Evolutionary conservation across 2,888 invertebrate genomes (phyloP).

Genomic region (Schizotus pectinicornis): DNA sequence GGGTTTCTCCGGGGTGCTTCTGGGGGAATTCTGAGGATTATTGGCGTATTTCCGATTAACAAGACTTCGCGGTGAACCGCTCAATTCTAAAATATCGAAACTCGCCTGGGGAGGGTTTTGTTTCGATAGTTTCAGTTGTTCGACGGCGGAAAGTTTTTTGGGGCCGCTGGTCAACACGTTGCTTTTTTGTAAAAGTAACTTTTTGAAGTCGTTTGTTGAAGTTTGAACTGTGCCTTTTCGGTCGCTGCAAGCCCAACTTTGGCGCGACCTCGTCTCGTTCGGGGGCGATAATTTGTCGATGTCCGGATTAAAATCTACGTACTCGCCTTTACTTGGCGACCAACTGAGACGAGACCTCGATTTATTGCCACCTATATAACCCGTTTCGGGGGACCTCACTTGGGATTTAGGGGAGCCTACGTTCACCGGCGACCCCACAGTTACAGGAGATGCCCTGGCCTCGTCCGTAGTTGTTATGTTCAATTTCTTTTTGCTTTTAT

Average conservation of each 20-base stretch:
- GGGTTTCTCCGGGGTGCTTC: constrained; percentile 49
- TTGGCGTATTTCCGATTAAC: constrained; percentile 64
- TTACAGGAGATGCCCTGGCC: constrained; percentile 58
- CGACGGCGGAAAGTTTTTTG: constrained; percentile 77
- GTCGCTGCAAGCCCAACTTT: constrained; percentile 67
- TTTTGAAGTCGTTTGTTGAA: constrained; percentile 84
- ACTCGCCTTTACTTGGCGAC: constrained; percentile 63
- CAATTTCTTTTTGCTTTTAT: constrained; percentile 76
- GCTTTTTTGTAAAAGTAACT: constrained; percentile 77
- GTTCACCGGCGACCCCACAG: constrained; percentile 9
- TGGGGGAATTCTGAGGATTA: constrained; percentile 64
- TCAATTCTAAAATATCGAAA: constrained; percentile 71
- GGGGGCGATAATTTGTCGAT: constrained; percentile 53
- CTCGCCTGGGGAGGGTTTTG: constrained; percentile 43
- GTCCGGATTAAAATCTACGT: constrained; percentile 53
- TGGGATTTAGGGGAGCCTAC: constrained; percentile 48
- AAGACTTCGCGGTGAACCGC: constrained; percentile 74
- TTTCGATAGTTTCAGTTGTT: constrained; percentile 74
- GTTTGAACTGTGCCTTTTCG: constrained; percentile 71
- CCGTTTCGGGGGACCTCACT: constrained; percentile 65
- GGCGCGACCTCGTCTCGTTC: constrained; percentile 54
- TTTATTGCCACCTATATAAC: constrained; percentile 64
- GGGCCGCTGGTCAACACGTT: constrained; percentile 62
- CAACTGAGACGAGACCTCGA: constrained; percentile 68
- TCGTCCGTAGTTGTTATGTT: constrained; percentile 69